Percentiles rank a stretch among this genome's conserved stretches.
These are phyloP conservation scores for Mus minutoides DNA, from an alignment of 2,797 vertebrate species.

Conservation along the genomic window DNA sequence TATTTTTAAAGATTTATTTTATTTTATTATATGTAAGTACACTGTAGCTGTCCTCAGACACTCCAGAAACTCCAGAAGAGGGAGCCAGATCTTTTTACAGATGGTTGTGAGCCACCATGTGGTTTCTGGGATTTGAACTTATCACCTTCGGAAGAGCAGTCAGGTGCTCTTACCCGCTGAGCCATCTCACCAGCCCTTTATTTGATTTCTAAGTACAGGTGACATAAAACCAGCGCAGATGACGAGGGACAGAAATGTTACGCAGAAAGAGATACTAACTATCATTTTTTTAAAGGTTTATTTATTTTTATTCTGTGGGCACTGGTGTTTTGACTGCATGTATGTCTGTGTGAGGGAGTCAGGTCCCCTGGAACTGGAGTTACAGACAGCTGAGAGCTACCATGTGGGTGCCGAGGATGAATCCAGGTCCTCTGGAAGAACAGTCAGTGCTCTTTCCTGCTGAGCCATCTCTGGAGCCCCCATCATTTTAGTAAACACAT, in stretches of 20 bases:
- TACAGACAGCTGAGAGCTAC: not conserved
- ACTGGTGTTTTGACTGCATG: not conserved
- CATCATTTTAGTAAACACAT: conserved; percentile 31
- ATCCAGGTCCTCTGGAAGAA: not conserved
- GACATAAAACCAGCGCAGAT: not conserved
- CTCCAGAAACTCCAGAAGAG: too few relatives aligned
- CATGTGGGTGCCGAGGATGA: not conserved
- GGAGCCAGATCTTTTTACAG: too few relatives aligned
- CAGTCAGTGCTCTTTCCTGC: not conserved
- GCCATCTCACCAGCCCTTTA: too few relatives aligned
- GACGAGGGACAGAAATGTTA: conserved; percentile 32
- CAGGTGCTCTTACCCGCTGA: too few relatives aligned
- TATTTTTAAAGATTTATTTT: too few relatives aligned
- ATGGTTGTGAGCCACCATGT: too few relatives aligned
- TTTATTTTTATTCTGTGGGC: not conserved
- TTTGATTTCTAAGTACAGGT: not conserved
- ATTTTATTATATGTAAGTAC: too few relatives aligned
- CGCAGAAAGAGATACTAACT: not conserved
- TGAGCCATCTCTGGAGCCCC: not conserved
- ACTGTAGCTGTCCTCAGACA: too few relatives aligned
- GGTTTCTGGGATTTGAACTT: too few relatives aligned
- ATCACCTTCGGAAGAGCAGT: too few relatives aligned
- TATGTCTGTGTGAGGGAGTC: not conserved
- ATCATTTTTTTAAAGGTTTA: not conserved
- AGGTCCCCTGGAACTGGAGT: not conserved